Percentiles rank a stretch among this genome's conserved stretches.
Evolutionary conservation across 2,797 vertebrate genomes (phyloP).

Genomic region (Syngnathus rostellatus): DNA sequence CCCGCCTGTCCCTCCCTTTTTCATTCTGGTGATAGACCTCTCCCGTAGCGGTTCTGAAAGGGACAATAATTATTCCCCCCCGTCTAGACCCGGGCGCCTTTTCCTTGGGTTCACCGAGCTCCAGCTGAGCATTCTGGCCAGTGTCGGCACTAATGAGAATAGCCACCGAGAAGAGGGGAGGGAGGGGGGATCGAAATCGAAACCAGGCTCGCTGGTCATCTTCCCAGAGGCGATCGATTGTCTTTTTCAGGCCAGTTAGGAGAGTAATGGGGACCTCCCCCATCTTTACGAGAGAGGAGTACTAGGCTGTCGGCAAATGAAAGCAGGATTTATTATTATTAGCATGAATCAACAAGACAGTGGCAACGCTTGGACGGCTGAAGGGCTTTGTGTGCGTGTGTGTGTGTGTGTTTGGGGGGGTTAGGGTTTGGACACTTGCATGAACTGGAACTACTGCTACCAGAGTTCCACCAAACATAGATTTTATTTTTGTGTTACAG

Average conservation of each 20-base stretch:
- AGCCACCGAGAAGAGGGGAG: slow-evolving; percentile 23
- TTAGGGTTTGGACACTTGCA: neutral
- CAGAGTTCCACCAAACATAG: neutral
- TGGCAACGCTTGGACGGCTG: neutral
- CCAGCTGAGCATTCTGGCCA: slow-evolving; percentile 21
- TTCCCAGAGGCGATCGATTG: slow-evolving; percentile 49
- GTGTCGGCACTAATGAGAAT: slow-evolving; percentile 57
- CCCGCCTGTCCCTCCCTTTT: slow-evolving; percentile 8
- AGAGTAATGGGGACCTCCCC: slow-evolving; percentile 48
- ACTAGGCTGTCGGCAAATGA: slow-evolving; percentile 35
- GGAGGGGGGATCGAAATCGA: slow-evolving; percentile 34
- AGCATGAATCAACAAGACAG: slow-evolving; percentile 25
- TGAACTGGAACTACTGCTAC: neutral
- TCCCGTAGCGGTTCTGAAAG: slow-evolving; percentile 54
- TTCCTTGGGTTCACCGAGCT: slow-evolving; percentile 10
- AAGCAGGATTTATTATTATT: slow-evolving; percentile 20
- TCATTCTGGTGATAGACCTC: slow-evolving; percentile 17
- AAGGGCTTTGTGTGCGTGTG: neutral
- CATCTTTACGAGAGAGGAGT: slow-evolving; percentile 37
- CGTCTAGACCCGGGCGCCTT: slow-evolving; percentile 11
- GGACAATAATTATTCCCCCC: slow-evolving; percentile 50
- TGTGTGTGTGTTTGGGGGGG: neutral
- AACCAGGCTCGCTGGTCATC: slow-evolving; percentile 34
- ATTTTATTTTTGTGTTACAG: neutral
- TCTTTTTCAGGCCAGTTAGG: slow-evolving; percentile 47